phyloP scores from a whole-genome alignment of 2,113 vertebrate species.

The Erythrocercus mccallii region DNA sequence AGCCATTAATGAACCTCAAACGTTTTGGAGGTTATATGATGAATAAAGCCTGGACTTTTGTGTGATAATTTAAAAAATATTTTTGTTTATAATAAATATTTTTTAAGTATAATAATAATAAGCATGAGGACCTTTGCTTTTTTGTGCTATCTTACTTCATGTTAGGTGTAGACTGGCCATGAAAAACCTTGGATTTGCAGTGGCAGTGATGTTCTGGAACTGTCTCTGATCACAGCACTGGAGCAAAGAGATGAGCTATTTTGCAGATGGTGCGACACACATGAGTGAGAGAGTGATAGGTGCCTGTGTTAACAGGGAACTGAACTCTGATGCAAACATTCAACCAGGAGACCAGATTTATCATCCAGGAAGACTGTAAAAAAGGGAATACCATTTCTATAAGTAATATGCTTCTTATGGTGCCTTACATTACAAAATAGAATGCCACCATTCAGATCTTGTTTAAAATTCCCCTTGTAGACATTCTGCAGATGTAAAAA shows the following conservation, averaged over 20 bases:
- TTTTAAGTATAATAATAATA: not conserved
- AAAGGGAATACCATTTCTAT: not conserved
- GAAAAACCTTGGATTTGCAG: not conserved
- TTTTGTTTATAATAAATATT: not conserved
- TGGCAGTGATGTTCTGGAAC: not conserved
- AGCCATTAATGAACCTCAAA: not conserved
- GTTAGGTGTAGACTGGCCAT: not conserved
- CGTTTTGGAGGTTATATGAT: not conserved
- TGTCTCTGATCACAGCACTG: not conserved
- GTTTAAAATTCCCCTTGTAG: not conserved
- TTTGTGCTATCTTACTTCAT: not conserved
- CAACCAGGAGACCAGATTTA: not conserved
- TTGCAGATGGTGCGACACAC: not conserved
- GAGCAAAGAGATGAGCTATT: not conserved
- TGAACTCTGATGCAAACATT: fast-evolving
- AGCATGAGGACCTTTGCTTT: not conserved
- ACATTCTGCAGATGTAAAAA: not conserved
- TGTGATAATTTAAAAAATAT: fast-evolving
- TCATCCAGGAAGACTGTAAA: not conserved
- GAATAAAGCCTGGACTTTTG: not conserved
- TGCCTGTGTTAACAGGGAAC: not conserved
- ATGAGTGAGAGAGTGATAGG: not conserved
- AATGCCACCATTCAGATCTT: not conserved
- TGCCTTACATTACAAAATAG: not conserved
- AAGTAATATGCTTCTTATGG: not conserved